Conservation (phyloP, 2,113 vertebrate genomes). For the Xiphias gladius region DNA sequence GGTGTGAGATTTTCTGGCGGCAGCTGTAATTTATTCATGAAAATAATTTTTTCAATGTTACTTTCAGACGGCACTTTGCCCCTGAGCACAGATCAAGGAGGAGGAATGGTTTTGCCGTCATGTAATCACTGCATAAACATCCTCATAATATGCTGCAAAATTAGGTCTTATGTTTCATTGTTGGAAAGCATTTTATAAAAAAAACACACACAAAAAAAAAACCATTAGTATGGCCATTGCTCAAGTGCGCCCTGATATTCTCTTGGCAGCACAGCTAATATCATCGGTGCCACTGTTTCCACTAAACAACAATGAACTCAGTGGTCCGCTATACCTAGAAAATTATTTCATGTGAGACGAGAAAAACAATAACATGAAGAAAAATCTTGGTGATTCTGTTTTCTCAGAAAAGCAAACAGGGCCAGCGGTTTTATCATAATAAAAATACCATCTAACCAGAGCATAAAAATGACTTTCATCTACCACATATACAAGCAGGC, state of each 20-base stretch:
- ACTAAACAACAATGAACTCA: slow-evolving; percentile 15
- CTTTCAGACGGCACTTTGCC: slow-evolving; percentile 47
- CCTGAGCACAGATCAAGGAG: slow-evolving; percentile 25
- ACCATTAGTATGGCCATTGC: neutral
- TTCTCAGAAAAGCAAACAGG: slow-evolving; percentile 9
- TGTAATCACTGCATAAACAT: slow-evolving; percentile 30
- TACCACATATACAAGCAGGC: neutral
- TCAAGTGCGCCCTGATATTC: slow-evolving; percentile 22
- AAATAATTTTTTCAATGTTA: slow-evolving; percentile 50
- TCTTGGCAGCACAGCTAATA: slow-evolving; percentile 24
- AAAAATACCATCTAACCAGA: slow-evolving; percentile 6
- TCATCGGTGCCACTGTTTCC: neutral
- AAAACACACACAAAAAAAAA: neutral
- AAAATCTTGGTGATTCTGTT: neutral
- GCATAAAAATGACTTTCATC: neutral
- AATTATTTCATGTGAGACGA: slow-evolving; percentile 9
- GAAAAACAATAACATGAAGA: neutral
- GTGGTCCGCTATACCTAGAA: neutral
- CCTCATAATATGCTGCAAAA: slow-evolving; percentile 15
- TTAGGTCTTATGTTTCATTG: slow-evolving; percentile 7
- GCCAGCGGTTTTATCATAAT: neutral
- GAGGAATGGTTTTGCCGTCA: slow-evolving; percentile 24
- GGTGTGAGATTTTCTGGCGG: slow-evolving; percentile 44
- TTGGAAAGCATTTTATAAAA: slow-evolving; percentile 29
- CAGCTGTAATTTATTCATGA: slow-evolving; percentile 55